Evolutionary conservation across 2,888 invertebrate species (phyloP), one percentile per base, ranked within the genome.

Genomic region (Cerastis rubricosa): DNA sequence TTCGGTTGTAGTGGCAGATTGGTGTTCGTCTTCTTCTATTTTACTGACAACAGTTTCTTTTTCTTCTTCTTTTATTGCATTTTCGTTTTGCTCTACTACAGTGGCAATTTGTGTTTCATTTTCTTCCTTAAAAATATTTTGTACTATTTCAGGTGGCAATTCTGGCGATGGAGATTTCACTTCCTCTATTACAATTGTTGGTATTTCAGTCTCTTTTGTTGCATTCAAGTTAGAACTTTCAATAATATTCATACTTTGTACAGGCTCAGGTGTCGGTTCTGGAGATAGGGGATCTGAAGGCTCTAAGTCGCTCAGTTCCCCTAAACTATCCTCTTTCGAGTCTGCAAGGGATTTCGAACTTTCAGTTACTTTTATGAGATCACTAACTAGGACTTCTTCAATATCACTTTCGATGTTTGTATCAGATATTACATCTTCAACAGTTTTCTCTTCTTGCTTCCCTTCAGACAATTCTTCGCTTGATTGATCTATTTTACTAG

Each of bases 121-220:
- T 51, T 78, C 73, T 85, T 89, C 81, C 80, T 89, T 89, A 92
- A 82, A 85, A 84, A 86, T 90, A 91, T 88, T 95, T 95, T 95
- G 95, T 95, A 95, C 95, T 95, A 85, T 91, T 89, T 93, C 94
- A 95, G 94, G 93, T 91, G 92, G 90, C 90, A 90, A 90, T 77
- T 84, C 87, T 85, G 87, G 83, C 84, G 80, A 80, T 74, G 85
- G 85, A 84, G 81, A 78, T 81, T 85, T 87, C 71, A 87, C 81
- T 83, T 88, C 81, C 63, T 85, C 78, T 83, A 84, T 76, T 70
- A 87, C 69, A 66, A 87, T 83, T 78, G 78, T 80, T 76, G 84
- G 84, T 85, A 84, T 80, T 83, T 86, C 88, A 84, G 85, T 78
- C 85, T 89, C 88, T 82, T 80, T 70, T 69, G 72, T 74, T 81